Evolutionary conservation across 2,797 vertebrate species (phyloP).

Genomic region (Eremophila alpestris): DNA sequence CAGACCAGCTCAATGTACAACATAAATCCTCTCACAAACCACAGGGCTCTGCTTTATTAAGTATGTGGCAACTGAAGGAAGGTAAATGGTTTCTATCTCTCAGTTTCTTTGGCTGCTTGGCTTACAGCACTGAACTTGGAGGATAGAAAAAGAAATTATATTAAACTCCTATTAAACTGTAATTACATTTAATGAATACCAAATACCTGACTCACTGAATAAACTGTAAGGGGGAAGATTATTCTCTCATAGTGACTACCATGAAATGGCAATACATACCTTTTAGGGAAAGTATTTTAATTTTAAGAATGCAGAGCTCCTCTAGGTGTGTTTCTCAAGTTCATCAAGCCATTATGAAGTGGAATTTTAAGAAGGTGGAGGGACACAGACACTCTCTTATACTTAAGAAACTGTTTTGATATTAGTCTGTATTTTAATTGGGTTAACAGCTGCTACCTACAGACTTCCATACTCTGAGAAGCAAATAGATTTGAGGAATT

Average conservation of each 20-base stretch:
- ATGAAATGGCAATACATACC: conserved; percentile 78
- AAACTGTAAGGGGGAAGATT: conserved; percentile 74
- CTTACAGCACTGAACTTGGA: conserved; percentile 38
- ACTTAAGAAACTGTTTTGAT: conserved; percentile 75
- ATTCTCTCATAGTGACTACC: conserved; percentile 76
- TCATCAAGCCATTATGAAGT: conserved; percentile 80
- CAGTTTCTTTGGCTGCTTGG: background rate
- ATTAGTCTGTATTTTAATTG: conserved; percentile 79
- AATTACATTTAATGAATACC: conserved; percentile 82
- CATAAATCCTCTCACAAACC: background rate
- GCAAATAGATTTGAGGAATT: conserved; percentile 71
- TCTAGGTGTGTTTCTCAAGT: conserved; percentile 78
- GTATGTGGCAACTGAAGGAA: background rate
- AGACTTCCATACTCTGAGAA: conserved; percentile 66
- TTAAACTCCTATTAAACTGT: conserved; percentile 81
- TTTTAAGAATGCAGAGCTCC: conserved; percentile 76
- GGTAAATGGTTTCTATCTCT: conserved; percentile 6
- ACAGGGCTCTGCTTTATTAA: background rate
- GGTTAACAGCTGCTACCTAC: conserved; percentile 74
- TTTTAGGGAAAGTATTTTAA: conserved; percentile 80
- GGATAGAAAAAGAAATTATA: conserved; percentile 30
- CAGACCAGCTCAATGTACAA: background rate
- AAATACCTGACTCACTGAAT: conserved; percentile 78
- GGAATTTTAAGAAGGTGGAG: conserved; percentile 75
- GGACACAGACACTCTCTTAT: conserved; percentile 68